Evolutionary conservation across 2,113 vertebrate species (phyloP), one percentile per base, ranked within the genome.

Genomic region (Oncorhynchus gorbuscha): DNA sequence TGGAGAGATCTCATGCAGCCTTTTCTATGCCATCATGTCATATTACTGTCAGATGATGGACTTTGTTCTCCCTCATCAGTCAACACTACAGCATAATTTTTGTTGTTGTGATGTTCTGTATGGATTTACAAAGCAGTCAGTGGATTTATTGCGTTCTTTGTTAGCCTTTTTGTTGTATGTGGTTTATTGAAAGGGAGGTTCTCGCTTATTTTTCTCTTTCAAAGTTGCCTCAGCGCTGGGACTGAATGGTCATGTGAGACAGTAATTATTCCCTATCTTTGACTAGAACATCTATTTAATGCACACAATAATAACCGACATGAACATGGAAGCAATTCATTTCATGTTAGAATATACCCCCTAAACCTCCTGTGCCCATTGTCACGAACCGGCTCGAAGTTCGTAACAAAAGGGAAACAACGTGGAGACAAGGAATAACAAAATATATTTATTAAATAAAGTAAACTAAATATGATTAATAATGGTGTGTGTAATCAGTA

Each of bases 1-100:
- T 81, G 48, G 20, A 13, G 72, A 69, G 69, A 59, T 73, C 71
- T 71, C 20, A 59, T n/a, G 74, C 22, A 62, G 70, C 28, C 11
- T 39, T 73, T 45, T 28, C 58, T 20, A 7, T 35, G 24, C 49
- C 24, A 59, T 35, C 71, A 73, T 59, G 3, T 55, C 51, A 35
- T 32, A 66, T 78, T 49, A 74, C 35, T 64, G 59, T 66, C 35
- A 39, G 1, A 48, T n/a, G n/a, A 66, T 26, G 32, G n/a, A 26
- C 12, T 45, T 45, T 45, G 7, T 45, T 45, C 58, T 73, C 20
- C 35, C 24, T 22, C 7, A 14, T 0, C 39, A 45, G 12, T 55
- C 51, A 55, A 55, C 51, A 55, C 24, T n/a, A 30, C 70, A 5
- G 22, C 26, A 72, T 14, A 51, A 14, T 72, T 58, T 18, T 45